phyloP scores from a whole-genome alignment of 1,140 invertebrate genomes.

The Psilanteris sp. region DNA sequence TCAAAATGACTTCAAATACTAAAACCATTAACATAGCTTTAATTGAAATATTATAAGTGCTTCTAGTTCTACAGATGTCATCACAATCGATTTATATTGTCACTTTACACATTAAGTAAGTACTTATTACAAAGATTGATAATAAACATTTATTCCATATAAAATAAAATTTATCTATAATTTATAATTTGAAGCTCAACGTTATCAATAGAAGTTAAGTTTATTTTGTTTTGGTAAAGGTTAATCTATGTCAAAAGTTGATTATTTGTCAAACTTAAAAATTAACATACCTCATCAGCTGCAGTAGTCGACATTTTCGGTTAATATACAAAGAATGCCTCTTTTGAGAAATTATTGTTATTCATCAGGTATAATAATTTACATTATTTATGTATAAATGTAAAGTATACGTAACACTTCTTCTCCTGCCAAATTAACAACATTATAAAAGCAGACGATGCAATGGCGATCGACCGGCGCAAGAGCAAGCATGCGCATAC shows the following conservation, averaged over 20 bases:
- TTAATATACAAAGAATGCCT: constrained; percentile 14
- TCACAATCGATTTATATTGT: constrained; percentile 35
- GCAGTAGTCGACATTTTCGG: constrained; percentile 65
- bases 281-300: constrained; percentile 51
- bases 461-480: constrained; percentile 67
- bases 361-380: not conserved
- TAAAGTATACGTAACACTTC: constrained; percentile 5
- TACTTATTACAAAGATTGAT: too few species aligned
- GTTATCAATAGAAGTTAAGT: too few species aligned
- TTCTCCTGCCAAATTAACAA: constrained; percentile 46
- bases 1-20: too few species aligned
- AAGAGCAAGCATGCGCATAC: constrained; percentile 58
- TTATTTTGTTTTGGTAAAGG: too few species aligned
- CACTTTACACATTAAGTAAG: constrained; percentile 38
- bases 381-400: constrained; percentile 7
- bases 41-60: too few species aligned
- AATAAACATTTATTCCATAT: too few species aligned
- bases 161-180: too few species aligned
- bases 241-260: constrained; percentile 12
- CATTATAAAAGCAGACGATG: constrained; percentile 64
- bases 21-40: too few species aligned
- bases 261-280: constrained; percentile 14
- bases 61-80: constrained; percentile 38
- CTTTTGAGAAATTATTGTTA: constrained; percentile 26
- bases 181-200: too few species aligned